Evolutionary conservation across 2,113 vertebrate genomes (phyloP), one percentile per base, ranked within the genome.

Genomic region (Gopherus evgoodei): DNA sequence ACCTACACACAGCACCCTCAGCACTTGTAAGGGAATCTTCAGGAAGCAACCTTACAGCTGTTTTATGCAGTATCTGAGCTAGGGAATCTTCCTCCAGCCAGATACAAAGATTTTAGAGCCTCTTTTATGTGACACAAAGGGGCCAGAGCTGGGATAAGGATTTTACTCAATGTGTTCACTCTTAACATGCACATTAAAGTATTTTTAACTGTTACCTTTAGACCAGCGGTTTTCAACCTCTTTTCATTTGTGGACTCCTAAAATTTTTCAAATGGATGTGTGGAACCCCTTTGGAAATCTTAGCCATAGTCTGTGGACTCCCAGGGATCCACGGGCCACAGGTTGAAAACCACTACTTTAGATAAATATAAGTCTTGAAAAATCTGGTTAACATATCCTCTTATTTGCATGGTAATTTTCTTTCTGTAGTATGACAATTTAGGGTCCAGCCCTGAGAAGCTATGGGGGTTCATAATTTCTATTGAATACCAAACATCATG

Each of bases 381-480:
- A 96, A 89, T 90, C 86, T 90, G 31, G n/a, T 91, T 92, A 97
- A 95, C 57, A 94, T n/a, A 50, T 91, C 83, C 89, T 96, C 95
- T 93, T 95, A 94, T 92, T 95, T 96, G 92, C 50, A 92, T 90
- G 93, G 72, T 6, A 5, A 19, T 92, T 96, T 88, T 11, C 22
- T 93, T 95, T 89, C 96, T 96, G 92, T 96, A 96, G 94, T 88
- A 59, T 92, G 95, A 96, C 79, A 82, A 93, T n/a, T 69, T 44
- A 87, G 47, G 81, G 91, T 79, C 85, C 89, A 95, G 88, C 81
- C 53, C 81, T 95, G 62, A 94, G 57, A 42, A 93, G 90, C 62
- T 95, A 90, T 1, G 92, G 69, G 82, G 57, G 59, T 92, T 85
- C 83, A 93, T 38, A 21, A 76, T 11, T 57, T 91, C 89, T 69